Base-by-base conservation (phyloP, 2,113 vertebrate species). In the Nematolebias whitei region DNA sequence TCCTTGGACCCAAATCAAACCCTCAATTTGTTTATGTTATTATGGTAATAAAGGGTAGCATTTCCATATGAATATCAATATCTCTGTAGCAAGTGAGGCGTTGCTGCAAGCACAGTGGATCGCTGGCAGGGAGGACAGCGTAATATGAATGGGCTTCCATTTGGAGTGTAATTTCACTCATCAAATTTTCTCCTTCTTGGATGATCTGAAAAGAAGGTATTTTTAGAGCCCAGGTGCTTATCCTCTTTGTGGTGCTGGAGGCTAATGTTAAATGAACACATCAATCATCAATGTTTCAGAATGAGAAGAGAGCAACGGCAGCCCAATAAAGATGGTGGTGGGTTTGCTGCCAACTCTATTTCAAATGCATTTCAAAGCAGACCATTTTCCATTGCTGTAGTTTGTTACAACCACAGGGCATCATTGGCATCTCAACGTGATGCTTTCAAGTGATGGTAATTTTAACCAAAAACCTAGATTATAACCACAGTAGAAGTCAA, bases 1-100 rank as follows among this genome's bases (percentile, higher is more conserved):
- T 81, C 74, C 74, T 75, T 87, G 87, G 86, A 83, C 82, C 60
- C 50, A 74, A 85, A 84, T 85, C 87, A 89, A 85, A 86, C 78
- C 77, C 78, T 83, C 86, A 87, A 88, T 90, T 88, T 90, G 87
- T 90, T 91, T 91, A 89, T 88, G 83, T 82, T 87, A 86, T 89
- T 88, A 87, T 90, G 81, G 82, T 91, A 87, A 90, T 89, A 89
- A 87, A 92, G 86, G 85, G 74, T 86, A 85, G 82, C 77, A 88
- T 92, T 91, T 91, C 87, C 88, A 92, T 88, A 88, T 91, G 87
- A 89, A 89, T 87, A 88, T 88, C 86, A 88, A 91, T 88, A 87
- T 85, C 89, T 84, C 79, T 64, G 79, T 2, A 43, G 79, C 71
- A 65, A 71, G 80, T 5, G 35, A 79, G 74, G 79, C 70, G 26